These are phyloP conservation scores for Drosophila demipolita DNA, from an alignment of 2,888 invertebrate species.

Conservation along the genomic window DNA sequence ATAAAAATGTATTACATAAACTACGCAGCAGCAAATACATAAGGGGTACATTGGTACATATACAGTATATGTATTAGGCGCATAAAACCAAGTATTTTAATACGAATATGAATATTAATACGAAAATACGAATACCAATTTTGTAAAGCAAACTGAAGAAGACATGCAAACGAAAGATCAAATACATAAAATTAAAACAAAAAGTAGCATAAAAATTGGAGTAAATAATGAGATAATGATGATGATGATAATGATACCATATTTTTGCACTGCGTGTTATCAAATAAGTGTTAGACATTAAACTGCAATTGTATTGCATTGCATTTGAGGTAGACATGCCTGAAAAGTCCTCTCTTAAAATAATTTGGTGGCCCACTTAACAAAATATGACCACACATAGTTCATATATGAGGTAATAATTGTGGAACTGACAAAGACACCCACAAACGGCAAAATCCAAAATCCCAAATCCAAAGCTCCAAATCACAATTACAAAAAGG, in stretches of 20 bases:
- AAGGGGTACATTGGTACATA: conserved; percentile 22
- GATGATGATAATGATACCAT: conserved; percentile 49
- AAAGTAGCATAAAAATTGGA: conserved; percentile 21
- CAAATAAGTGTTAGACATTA: conserved; percentile 74
- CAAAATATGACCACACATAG: conserved; percentile 13
- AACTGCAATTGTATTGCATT: conserved; percentile 57
- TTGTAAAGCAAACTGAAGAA: conserved; percentile 20
- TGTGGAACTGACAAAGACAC: conserved; percentile 36
- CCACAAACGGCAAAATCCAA: conserved; percentile 3
- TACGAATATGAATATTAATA: conserved; percentile 22
- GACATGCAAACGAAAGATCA: conserved; percentile 3
- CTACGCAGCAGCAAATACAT: conserved; percentile 38
- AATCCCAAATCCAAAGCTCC: not conserved
- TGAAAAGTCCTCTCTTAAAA: conserved; percentile 9
- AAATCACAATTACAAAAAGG: not conserved
- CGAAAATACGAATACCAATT: conserved; percentile 23
- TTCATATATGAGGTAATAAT: conserved; percentile 6
- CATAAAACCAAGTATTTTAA: conserved; percentile 21
- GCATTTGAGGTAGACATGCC: conserved; percentile 40
- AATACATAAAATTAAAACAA: conserved; percentile 11
- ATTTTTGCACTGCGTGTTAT: conserved; percentile 78
- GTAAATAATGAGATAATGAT: conserved; percentile 12
- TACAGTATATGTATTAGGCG: conserved; percentile 26
- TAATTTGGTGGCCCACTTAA: conserved; percentile 24
- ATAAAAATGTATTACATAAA: conserved; percentile 41